Percentiles rank a stretch among this genome's conserved stretches.
phyloP scores from a whole-genome alignment of 2,113 vertebrate species.

The Planiliza haematocheilus region DNA sequence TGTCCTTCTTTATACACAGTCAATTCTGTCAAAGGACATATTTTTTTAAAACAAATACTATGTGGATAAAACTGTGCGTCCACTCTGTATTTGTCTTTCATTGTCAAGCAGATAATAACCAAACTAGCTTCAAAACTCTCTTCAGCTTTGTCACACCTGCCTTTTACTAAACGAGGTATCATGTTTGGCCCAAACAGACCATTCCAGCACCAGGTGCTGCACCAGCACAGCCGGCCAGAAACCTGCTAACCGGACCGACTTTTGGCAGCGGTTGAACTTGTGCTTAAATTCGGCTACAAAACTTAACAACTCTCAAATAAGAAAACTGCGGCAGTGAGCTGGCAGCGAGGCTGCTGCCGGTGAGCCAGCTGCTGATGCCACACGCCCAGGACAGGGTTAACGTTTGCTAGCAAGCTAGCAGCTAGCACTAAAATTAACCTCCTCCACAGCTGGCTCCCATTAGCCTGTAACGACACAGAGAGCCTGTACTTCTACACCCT shows the following conservation, averaged over 20 bases:
- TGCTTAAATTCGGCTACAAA: neutral
- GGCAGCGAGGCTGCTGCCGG: neutral
- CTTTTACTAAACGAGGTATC: neutral
- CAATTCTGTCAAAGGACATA: too few species aligned
- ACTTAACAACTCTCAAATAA: neutral
- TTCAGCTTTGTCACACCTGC: constrained; percentile 4
- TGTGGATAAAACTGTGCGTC: too few species aligned
- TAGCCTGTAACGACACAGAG: constrained; percentile 77
- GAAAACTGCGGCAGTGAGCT: neutral
- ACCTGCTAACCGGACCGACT: neutral
- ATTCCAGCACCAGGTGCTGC: neutral
- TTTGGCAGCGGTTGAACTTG: neutral
- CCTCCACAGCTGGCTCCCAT: constrained; percentile 84
- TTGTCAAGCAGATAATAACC: too few species aligned
- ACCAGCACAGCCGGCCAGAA: neutral
- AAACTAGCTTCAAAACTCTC: too few species aligned
- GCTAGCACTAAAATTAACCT: constrained; percentile 82
- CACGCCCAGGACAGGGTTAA: constrained; percentile 61
- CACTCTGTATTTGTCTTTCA: too few species aligned
- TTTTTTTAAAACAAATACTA: too few species aligned
- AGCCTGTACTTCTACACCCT: constrained; percentile 70
- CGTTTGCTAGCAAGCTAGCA: constrained; percentile 66
- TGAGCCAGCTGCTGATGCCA: constrained; percentile 19
- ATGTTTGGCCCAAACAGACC: neutral
- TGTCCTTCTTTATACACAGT: too few species aligned